Conservation (phyloP, 2,797 vertebrate genomes). For the Champsocephalus esox region DNA sequence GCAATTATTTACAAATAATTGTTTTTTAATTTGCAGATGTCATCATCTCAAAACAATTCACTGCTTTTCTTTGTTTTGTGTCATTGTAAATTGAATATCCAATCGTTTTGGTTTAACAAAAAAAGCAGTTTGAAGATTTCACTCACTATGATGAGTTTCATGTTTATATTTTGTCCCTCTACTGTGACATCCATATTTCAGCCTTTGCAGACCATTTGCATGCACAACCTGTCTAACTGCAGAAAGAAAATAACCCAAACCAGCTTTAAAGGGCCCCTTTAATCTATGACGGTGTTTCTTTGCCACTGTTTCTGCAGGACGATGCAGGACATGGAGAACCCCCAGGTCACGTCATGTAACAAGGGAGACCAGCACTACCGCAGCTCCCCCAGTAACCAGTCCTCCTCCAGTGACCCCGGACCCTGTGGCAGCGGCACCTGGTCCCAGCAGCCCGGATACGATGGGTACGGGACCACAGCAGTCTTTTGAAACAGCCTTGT, state of each 20-base stretch:
- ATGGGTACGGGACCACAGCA: conserved; percentile 84
- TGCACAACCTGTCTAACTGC: too few species aligned
- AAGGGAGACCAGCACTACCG: conserved; percentile 89
- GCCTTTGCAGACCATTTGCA: too few species aligned
- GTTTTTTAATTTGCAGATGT: neutral
- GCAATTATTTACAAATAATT: neutral
- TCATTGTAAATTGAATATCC: neutral
- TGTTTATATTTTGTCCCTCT: too few species aligned
- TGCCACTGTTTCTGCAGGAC: conserved; percentile 56
- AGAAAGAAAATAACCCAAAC: too few species aligned
- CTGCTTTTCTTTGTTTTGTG: neutral
- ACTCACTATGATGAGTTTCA: neutral
- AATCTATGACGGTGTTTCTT: neutral
- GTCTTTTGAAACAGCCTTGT: conserved; percentile 18
- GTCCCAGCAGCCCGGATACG: conserved; percentile 93
- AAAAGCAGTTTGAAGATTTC: neutral
- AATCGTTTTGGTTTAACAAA: neutral
- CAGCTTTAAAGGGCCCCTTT: neutral
- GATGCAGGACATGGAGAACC: conserved; percentile 76
- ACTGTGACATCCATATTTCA: too few species aligned
- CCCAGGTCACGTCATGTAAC: conserved; percentile 72
- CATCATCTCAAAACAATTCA: neutral
- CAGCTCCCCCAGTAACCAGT: conserved; percentile 98
- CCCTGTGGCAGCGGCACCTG: conserved; percentile 92
- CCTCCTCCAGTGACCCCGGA: conserved; percentile 96